These are phyloP conservation scores for Cremastinae sp. DNA, from an alignment of 2,888 invertebrate genomes.

Conservation along the genomic window DNA sequence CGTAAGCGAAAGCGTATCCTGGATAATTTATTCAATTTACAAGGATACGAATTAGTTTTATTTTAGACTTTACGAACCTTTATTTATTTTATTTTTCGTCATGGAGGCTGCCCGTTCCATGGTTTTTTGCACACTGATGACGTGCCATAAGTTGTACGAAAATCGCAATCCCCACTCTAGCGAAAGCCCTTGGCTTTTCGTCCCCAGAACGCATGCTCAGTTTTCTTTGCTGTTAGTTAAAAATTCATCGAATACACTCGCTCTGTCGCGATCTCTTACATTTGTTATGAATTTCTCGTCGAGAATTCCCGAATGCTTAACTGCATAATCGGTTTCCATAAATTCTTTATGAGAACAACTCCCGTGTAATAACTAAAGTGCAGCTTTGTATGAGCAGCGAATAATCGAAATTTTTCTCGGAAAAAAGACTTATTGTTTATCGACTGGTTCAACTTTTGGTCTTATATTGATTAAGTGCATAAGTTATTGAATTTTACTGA, in stretches of 20 bases:
- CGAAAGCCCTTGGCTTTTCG: conserved; percentile 6
- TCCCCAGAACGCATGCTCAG: conserved; percentile 21
- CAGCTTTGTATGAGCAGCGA: too few relatives aligned
- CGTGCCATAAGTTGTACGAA: conserved; percentile 1
- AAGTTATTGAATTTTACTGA: too few relatives aligned
- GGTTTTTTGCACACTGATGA: conserved; percentile 30
- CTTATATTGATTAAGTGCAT: too few relatives aligned
- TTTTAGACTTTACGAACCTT: conserved; percentile 43
- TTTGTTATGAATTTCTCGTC: conserved; percentile 12
- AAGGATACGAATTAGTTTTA: not conserved
- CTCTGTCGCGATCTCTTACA: not conserved
- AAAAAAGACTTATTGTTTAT: too few relatives aligned
- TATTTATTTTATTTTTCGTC: conserved; percentile 25
- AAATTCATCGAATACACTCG: conserved; percentile 22
- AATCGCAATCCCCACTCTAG: conserved; percentile 5
- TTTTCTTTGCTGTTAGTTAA: conserved; percentile 12
- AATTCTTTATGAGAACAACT: conserved; percentile 8
- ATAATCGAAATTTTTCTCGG: too few relatives aligned
- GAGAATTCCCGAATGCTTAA: conserved; percentile 8
- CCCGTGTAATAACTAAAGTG: not conserved
- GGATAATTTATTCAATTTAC: conserved; percentile 1
- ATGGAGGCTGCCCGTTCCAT: conserved; percentile 30
- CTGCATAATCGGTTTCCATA: conserved; percentile 5
- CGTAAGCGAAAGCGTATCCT: conserved; percentile 63
- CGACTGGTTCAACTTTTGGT: too few relatives aligned